Conservation (phyloP, 2,888 invertebrate genomes). For the Cosmia trapezina region DNA sequence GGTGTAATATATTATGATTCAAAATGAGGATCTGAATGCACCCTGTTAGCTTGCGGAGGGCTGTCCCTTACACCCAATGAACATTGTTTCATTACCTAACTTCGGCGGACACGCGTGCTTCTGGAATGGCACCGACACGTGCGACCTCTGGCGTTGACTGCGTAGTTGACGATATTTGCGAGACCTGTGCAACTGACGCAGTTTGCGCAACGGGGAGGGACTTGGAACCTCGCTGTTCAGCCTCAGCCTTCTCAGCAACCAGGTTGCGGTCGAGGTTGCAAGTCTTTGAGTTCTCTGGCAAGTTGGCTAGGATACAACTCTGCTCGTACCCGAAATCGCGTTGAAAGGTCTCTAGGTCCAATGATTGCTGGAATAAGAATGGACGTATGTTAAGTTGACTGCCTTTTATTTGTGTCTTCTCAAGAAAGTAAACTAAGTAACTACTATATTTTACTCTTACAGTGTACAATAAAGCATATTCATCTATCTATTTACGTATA, state of each 20-base stretch:
- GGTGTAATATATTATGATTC: no score
- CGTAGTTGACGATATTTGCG: slow-evolving; percentile 18
- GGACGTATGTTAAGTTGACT: not conserved
- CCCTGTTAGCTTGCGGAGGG: no score
- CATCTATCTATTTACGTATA: slow-evolving; percentile 2
- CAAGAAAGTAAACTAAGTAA: not conserved
- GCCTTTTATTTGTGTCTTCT: not conserved
- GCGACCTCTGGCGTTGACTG: not conserved
- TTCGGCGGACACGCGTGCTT: slow-evolving; percentile 23
- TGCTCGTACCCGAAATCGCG: slow-evolving; percentile 68
- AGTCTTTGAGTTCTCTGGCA: slow-evolving; percentile 68
- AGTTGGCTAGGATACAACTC: slow-evolving; percentile 65
- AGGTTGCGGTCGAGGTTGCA: slow-evolving; percentile 79
- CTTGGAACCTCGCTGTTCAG: slow-evolving; percentile 35
- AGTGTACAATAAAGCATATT: not conserved
- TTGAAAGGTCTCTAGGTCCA: slow-evolving; percentile 80
- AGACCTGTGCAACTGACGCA: not conserved
- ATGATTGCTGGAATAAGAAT: slow-evolving; percentile 73
- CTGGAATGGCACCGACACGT: not conserved
- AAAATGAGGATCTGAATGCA: no score
- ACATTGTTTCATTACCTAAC: slow-evolving; percentile 16
- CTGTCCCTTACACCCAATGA: not conserved
- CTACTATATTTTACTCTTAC: not conserved
- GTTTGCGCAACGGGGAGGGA: slow-evolving; percentile 18
- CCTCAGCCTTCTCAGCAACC: slow-evolving; percentile 67